These are phyloP conservation scores for Branchinecta lynchi DNA, from an alignment of 1,140 invertebrate species.

Conservation along the genomic window DNA sequence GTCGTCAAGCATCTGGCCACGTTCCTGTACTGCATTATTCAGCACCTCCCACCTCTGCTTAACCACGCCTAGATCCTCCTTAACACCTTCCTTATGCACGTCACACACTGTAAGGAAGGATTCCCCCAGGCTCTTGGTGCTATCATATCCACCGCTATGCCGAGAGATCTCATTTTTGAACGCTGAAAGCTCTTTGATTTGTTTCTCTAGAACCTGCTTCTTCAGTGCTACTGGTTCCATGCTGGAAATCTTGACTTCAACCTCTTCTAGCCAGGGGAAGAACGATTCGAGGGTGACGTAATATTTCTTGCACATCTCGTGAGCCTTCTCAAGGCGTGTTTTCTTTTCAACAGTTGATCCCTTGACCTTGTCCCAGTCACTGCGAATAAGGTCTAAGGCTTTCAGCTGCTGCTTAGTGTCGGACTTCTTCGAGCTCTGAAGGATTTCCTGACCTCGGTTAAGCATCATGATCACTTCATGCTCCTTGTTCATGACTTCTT, in stretches of 20 bases:
- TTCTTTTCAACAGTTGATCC: constrained; percentile 69
- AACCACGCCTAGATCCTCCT: constrained; percentile 57
- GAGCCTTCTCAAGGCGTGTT: constrained; percentile 62
- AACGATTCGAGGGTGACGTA: constrained; percentile 66
- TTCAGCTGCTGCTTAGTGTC: constrained; percentile 38
- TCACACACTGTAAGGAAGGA: constrained; percentile 62
- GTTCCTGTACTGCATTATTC: constrained; percentile 46
- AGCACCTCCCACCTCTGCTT: constrained; percentile 77
- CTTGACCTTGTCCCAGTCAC: constrained; percentile 74
- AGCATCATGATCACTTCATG: constrained; percentile 86
- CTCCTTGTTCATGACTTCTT: constrained; percentile 71
- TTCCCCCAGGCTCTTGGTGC: constrained; percentile 64
- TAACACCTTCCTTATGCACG: constrained; percentile 73
- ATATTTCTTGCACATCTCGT: constrained; percentile 79
- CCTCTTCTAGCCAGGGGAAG: constrained; percentile 68
- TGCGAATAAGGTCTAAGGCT: constrained; percentile 69
- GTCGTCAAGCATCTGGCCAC: constrained; percentile 65
- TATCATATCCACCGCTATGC: constrained; percentile 79
- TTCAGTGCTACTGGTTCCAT: constrained; percentile 60
- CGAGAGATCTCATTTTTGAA: constrained; percentile 70
- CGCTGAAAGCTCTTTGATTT: constrained; percentile 70
- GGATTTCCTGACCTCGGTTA: constrained; percentile 69
- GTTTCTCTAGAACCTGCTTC: constrained; percentile 69
- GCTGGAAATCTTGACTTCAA: constrained; percentile 64
- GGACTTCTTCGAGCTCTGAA: constrained; percentile 35